Evolutionary conservation across 2,888 invertebrate species (phyloP).

Genomic region (Phaedon cochleariae): DNA sequence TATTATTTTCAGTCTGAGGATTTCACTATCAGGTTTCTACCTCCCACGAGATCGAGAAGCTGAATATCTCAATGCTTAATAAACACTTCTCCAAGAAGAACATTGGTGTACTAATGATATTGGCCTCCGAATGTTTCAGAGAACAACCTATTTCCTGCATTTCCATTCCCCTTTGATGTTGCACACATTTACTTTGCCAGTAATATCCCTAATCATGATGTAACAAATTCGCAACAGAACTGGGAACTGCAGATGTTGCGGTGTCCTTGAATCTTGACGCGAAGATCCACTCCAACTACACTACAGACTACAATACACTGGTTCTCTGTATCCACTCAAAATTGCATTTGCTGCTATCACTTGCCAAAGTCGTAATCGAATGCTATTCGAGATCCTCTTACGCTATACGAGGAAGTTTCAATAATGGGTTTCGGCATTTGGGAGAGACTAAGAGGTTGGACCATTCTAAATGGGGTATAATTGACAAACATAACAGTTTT

Average conservation of each 20-base stretch:
- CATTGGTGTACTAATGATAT: no score
- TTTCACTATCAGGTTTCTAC: no score
- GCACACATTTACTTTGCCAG: neutral
- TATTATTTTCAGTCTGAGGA: no score
- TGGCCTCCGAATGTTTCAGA: neutral
- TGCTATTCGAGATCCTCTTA: constrained; percentile 1
- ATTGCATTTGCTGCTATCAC: constrained; percentile 3
- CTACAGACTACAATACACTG: constrained; percentile 8
- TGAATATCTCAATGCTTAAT: no score
- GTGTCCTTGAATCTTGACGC: neutral
- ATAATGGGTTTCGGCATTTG: neutral
- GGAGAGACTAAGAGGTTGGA: neutral
- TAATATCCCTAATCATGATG: neutral
- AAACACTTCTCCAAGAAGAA: no score
- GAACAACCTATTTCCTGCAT: neutral
- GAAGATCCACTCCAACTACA: neutral
- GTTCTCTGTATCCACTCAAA: neutral
- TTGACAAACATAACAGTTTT: no score
- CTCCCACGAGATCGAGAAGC: no score
- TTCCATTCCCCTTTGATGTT: neutral
- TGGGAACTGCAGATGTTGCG: neutral
- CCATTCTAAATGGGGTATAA: neutral
- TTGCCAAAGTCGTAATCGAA: neutral
- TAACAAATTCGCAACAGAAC: neutral
- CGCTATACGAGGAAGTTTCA: no score